Evolutionary conservation across 2,888 invertebrate species (phyloP).

Genomic region (Invenusta paracnida): DNA sequence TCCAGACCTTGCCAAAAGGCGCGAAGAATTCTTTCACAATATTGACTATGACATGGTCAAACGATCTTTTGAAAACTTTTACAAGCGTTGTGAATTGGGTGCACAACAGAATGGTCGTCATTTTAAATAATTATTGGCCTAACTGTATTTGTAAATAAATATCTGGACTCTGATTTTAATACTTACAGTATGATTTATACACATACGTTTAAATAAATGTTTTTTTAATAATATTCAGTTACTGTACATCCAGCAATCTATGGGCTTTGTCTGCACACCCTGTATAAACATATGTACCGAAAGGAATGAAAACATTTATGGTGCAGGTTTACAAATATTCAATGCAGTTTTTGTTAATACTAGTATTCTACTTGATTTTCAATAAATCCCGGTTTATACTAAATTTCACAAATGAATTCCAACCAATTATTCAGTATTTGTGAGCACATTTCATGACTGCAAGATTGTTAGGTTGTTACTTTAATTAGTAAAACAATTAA

Average conservation of each 20-base stretch:
- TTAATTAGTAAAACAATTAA: too few relatives aligned
- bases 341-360: too few relatives aligned
- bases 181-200: not conserved
- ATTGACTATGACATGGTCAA: constrained; percentile 29
- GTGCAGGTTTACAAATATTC: too few relatives aligned
- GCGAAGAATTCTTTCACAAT: constrained; percentile 7
- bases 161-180: constrained; percentile 16
- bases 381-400: too few relatives aligned
- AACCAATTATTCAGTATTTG: too few relatives aligned
- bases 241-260: not conserved
- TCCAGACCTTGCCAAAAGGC: constrained; percentile 14
- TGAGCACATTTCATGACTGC: too few relatives aligned
- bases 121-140: constrained; percentile 1
- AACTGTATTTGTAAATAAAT: constrained; percentile 26
- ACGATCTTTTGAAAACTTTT: not conserved
- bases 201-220: not conserved
- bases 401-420: too few relatives aligned
- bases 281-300: too few relatives aligned
- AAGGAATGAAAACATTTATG: too few relatives aligned
- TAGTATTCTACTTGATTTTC: too few relatives aligned
- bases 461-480: too few relatives aligned
- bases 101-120: constrained; percentile 14
- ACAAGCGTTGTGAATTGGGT: constrained; percentile 21
- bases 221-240: not conserved
- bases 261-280: constrained; percentile 1